phyloP scores from a whole-genome alignment of 2,797 vertebrate genomes.

The Myotis myotis region DNA sequence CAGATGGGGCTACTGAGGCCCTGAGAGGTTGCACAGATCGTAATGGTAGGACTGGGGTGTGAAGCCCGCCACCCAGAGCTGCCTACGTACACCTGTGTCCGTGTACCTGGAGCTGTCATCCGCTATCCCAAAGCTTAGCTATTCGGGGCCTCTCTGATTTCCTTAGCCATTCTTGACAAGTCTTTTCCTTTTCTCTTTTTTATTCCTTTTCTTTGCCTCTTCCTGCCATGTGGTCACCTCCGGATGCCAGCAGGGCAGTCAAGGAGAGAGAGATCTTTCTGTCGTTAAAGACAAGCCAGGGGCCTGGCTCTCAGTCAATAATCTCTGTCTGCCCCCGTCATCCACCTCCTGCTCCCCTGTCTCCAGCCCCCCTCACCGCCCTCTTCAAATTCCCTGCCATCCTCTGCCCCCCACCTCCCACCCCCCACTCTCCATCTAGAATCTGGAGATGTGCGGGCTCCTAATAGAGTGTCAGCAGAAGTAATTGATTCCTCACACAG shows the following conservation, averaged over 20 bases:
- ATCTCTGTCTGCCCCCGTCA: slow-evolving; percentile 51
- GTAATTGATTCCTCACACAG: slow-evolving; percentile 86
- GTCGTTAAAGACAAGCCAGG: slow-evolving; percentile 77
- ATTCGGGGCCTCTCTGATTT: slow-evolving; percentile 73
- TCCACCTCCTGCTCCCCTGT: neutral
- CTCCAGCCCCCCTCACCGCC: neutral
- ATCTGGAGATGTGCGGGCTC: slow-evolving; percentile 78
- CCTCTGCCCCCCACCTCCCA: neutral
- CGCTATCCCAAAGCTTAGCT: slow-evolving; percentile 18
- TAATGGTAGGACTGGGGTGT: neutral
- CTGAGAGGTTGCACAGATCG: neutral
- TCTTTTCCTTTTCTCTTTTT: neutral
- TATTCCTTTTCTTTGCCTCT: slow-evolving; percentile 75
- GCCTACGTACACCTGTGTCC: neutral
- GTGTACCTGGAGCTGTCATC: neutral
- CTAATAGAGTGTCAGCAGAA: slow-evolving; percentile 85
- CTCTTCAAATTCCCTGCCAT: slow-evolving; percentile 52
- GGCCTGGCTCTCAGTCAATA: slow-evolving; percentile 70
- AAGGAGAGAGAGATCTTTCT: slow-evolving; percentile 75
- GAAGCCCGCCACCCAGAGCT: neutral
- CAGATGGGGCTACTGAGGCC: neutral
- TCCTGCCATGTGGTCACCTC: slow-evolving; percentile 13
- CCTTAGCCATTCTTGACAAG: slow-evolving; percentile 67
- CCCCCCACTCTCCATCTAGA: slow-evolving; percentile 76
- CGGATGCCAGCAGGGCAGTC: slow-evolving; percentile 52